Base-by-base conservation (phyloP, 2,797 vertebrate genomes). In the Premnoplex brunnescens region DNA sequence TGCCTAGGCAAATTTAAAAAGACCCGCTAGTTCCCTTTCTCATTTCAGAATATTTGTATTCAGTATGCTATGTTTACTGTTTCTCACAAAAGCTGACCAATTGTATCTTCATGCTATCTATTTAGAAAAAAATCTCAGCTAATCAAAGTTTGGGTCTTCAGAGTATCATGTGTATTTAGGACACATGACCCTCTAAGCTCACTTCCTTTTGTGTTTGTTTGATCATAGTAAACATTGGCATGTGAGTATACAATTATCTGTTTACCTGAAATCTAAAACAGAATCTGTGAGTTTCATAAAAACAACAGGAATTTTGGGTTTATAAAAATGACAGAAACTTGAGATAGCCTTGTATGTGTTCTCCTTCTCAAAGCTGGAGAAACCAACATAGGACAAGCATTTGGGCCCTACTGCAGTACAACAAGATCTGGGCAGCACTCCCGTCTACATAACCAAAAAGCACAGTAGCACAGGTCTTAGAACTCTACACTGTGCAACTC, bases 271-370 rank as follows among this genome's bases (percentile, higher is more conserved):
- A 88, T 43, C 36, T 77, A 71, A 80, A 54, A 2, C 6, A 77
- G 12, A 81, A 87, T 67, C 28, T 44, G 1, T 27, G 43, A 67
- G 14, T 43, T 68, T 56, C 51, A 32, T 28, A 59, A 63, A 86
- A 54, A 54, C 30, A 54, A 32, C 30, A 54, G 30, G 19, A 54
- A 32, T 54, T 54, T 54, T 20, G 26, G 26, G 80, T 85, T 62
- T 46, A 36, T 17, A 55, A 66, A 85, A 82, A n/a, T 24, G 2
- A 10, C 14, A 22, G 41, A 54, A 91, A 39, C 28, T 43, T 68
- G 7, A 89, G 34, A 36, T 15, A 54, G 37, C 7, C 30, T 73
- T 39, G 34, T 14, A 36, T 1, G 1, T 0, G 0, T 24, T 77
- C 9, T 37, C 27, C n/a, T 75, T 68, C 52, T 78, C 79, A 80